Evolutionary conservation across 2,797 vertebrate genomes (phyloP).

Genomic region (Pseudomugil tenellus): DNA sequence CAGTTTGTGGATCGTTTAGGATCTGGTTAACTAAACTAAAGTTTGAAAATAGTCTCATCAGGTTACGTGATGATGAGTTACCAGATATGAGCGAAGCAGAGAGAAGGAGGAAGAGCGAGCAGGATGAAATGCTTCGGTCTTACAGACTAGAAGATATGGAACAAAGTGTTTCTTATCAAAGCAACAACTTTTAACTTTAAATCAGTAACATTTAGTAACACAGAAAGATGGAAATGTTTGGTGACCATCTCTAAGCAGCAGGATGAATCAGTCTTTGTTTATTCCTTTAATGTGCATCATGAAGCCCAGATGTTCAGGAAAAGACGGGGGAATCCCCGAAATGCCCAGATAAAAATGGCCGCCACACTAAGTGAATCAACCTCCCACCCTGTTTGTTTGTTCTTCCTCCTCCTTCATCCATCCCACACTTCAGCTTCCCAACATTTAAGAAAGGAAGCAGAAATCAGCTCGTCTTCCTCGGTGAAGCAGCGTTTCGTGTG

Average conservation of each 20-base stretch:
- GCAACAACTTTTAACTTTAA: no score
- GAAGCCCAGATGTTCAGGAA: constrained; percentile 36
- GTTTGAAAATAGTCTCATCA: no score
- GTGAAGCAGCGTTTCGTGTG: no score
- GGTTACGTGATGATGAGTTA: no score
- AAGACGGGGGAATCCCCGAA: constrained; percentile 43
- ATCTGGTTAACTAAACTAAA: no score
- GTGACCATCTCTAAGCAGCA: no score
- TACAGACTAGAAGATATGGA: no score
- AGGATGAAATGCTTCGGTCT: no score
- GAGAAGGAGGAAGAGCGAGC: no score
- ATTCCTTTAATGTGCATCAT: constrained; percentile 17
- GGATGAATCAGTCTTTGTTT: background rate
- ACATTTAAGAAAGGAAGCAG: background rate
- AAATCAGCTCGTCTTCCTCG: background rate
- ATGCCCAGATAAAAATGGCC: background rate
- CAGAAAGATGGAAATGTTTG: background rate
- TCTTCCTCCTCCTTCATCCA: background rate
- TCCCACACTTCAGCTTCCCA: background rate
- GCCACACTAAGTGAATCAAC: constrained; percentile 6
- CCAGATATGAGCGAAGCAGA: no score
- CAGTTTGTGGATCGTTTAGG: no score
- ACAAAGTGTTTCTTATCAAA: no score
- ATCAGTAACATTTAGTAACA: background rate
- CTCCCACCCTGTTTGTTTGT: background rate